Base-by-base conservation (phyloP, 2,888 invertebrate genomes). In the Synergus japonicus region DNA sequence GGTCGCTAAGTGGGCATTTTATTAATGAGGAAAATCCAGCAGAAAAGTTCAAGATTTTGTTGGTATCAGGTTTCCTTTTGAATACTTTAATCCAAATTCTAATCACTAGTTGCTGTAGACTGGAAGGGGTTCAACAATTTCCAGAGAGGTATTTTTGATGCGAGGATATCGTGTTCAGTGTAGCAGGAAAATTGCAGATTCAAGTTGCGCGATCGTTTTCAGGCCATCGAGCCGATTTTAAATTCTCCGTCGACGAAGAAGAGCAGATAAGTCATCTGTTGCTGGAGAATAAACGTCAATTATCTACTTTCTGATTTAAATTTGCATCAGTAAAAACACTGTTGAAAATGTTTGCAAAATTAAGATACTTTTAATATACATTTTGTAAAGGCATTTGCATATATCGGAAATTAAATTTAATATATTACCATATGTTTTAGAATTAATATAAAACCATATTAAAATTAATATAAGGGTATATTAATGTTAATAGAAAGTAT, bases 181-280 rank as follows among this genome's bases (percentile, higher is more conserved):
- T 41, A 80, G 46, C 29, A 65, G 15, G 46, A 49, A 65, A 22
- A 49, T 46, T 41, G 41, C 63, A 76, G 66, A 63, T 58, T 76
- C 22, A 43, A 76, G 77, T 69, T 63, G 63, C 46, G 29, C 65
- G 22, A 66, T 54, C 49, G 76, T 73, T 78, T 77, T 73, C 78
- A 44, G 78, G 29, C 69, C 73, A 81, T 81, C 22, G 77, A 65
- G 60, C 78, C 29, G 64, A 78, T 77, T 67, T 79, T 29, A 49
- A 69, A 69, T 49, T 69, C 29, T 60, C 22, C 10, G 29, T 4
- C 22, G 60, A 60, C 18, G 60, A 60, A 54, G 8, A 54, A 54
- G 54, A 49, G 46, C n/a, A 60, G 60, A 60, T 54, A 8, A 22
- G 22, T 22, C 22, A 4, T 60, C 12, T 4, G 60, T 10, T 12